Conservation (phyloP, 2,113 vertebrate genomes). For the Emydocephalus ijimae region DNA sequence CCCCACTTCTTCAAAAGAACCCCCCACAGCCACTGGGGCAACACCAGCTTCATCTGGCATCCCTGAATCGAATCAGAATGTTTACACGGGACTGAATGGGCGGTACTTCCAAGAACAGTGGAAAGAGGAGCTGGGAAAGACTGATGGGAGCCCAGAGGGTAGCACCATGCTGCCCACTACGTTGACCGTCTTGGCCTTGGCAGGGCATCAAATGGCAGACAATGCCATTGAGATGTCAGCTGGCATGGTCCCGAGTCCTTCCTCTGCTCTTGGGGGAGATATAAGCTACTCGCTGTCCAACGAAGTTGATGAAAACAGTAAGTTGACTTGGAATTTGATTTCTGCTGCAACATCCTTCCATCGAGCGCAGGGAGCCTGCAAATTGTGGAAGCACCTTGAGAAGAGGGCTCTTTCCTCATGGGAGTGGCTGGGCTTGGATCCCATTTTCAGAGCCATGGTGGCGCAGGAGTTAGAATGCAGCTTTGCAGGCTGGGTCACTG, state of each 20-base stretch:
- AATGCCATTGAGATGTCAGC: background rate
- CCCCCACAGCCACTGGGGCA: accelerated
- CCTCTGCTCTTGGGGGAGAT: background rate
- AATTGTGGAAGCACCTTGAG: background rate
- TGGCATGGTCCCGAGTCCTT: accelerated
- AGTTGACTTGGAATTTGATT: conserved; percentile 12
- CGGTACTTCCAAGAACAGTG: conserved; percentile 66
- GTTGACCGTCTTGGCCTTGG: background rate
- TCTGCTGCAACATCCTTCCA: background rate
- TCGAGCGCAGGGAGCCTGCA: background rate
- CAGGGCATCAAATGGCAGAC: conserved; percentile 28
- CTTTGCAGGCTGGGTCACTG: background rate
- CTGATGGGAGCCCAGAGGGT: accelerated
- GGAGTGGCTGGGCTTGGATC: background rate
- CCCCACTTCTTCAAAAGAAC: background rate
- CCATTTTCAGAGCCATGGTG: background rate
- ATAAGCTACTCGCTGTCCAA: conserved; percentile 35
- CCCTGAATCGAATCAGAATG: background rate
- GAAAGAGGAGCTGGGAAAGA: background rate
- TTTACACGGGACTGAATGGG: conserved; percentile 62
- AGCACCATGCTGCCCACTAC: accelerated
- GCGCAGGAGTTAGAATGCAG: background rate
- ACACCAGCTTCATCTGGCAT: background rate
- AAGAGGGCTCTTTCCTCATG: background rate
- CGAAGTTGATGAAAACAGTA: conserved; percentile 46